Conservation (phyloP, 2,113 vertebrate species). For the Tachysurus vachellii region DNA sequence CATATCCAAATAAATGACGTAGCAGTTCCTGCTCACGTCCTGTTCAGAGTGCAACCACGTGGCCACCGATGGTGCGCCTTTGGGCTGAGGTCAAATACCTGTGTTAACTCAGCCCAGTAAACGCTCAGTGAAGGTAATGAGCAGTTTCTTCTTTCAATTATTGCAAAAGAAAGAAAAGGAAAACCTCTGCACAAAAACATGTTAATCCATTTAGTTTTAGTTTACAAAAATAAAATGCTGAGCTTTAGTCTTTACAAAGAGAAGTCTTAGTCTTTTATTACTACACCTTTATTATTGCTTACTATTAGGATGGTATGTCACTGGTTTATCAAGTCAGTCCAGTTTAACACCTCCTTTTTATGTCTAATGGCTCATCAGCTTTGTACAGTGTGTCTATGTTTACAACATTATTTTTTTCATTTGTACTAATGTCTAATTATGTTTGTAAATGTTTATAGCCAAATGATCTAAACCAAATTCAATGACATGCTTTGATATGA, state of each 20-base stretch:
- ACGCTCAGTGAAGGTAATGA: background rate
- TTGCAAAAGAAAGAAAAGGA: background rate
- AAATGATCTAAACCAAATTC: background rate
- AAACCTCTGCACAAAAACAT: no score
- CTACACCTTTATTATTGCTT: background rate
- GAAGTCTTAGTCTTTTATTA: background rate
- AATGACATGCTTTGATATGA: background rate
- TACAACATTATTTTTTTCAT: background rate
- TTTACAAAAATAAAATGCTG: background rate
- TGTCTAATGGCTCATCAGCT: background rate
- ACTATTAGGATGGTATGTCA: background rate
- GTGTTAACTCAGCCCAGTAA: background rate
- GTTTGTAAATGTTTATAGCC: background rate
- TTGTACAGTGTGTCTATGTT: background rate
- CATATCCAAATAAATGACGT: slow-evolving; percentile 44
- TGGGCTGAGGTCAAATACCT: background rate
- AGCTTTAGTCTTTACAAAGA: background rate
- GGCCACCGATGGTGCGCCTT: background rate
- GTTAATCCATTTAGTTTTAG: background rate
- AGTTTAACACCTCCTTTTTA: background rate
- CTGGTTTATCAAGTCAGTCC: background rate
- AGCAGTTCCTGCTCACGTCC: slow-evolving; percentile 48
- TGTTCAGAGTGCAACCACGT: slow-evolving; percentile 29
- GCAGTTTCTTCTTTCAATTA: background rate
- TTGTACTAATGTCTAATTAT: background rate